Evolutionary conservation across 2,888 invertebrate species (phyloP).

Genomic region (Thelaira solivaga): DNA sequence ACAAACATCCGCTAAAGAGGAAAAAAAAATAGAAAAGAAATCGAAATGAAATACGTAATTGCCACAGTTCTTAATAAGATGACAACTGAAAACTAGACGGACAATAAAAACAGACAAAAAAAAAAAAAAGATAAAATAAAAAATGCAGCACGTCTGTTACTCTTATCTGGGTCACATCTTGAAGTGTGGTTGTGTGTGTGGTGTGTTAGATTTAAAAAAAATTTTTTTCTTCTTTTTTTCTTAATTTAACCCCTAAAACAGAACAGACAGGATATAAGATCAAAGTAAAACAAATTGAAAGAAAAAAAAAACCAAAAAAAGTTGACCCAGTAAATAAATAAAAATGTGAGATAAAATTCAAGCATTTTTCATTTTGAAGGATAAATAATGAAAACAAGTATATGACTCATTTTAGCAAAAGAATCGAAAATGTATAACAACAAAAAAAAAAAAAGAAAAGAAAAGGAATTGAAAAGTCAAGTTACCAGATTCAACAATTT

Average conservation of each 20-base stretch:
- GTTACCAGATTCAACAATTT: too few relatives aligned
- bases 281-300: neutral
- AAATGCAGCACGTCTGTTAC: slow-evolving; percentile 3
- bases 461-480: too few relatives aligned
- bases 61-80: slow-evolving; percentile 23
- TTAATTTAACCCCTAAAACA: slow-evolving; percentile 25
- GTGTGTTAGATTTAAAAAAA: slow-evolving; percentile 6
- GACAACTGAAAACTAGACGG: slow-evolving; percentile 4
- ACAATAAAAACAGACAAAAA: neutral
- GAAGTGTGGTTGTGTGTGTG: slow-evolving; percentile 10
- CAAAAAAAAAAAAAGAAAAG: neutral
- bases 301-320: neutral
- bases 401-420: slow-evolving; percentile 29
- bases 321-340: slow-evolving; percentile 41
- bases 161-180: slow-evolving; percentile 60
- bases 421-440: too few relatives aligned
- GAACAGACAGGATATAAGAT: slow-evolving; percentile 25
- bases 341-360: slow-evolving; percentile 1
- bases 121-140: neutral
- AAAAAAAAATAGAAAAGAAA: neutral
- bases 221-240: too few relatives aligned
- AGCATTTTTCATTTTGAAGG: slow-evolving; percentile 9
- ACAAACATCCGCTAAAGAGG: slow-evolving; percentile 33
- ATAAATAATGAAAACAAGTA: slow-evolving; percentile 23
- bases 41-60: slow-evolving; percentile 13